A percentile compares a stretch with the other conserved stretches of the same genome.
phyloP scores from a whole-genome alignment of 2,113 vertebrate species.

The Paramormyrops kingsleyae region DNA sequence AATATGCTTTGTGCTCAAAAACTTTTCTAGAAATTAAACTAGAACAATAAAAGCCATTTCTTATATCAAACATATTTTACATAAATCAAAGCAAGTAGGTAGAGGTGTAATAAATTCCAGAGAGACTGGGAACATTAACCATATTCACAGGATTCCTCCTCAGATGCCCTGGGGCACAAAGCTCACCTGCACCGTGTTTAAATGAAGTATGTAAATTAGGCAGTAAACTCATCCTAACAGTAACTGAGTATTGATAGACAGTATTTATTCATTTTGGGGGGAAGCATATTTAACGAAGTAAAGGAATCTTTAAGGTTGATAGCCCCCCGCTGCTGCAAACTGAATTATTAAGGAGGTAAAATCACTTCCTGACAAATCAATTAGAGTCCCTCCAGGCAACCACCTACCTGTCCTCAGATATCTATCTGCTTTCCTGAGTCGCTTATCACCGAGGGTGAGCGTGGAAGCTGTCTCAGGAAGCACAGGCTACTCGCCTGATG shows the following conservation, averaged over 20 bases:
- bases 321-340: not conserved
- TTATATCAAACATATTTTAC: not conserved
- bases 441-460: not conserved
- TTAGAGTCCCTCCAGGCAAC: not conserved
- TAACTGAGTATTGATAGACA: not conserved
- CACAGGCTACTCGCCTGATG: not conserved
- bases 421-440: not conserved
- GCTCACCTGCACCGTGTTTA: not conserved
- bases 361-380: not conserved
- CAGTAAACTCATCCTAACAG: not conserved
- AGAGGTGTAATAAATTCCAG: not conserved
- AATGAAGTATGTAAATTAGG: not conserved
- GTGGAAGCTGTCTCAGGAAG: not conserved
- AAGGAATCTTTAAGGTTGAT: not conserved
- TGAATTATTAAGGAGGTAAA: not conserved
- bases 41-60: not conserved
- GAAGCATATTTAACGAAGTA: not conserved
- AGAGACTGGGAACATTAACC: not conserved
- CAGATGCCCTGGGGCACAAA: not conserved
- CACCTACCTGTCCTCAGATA: not conserved
- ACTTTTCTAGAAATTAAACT: not conserved
- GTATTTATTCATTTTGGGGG: not conserved
- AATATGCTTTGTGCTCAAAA: not conserved
- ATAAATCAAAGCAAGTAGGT: not conserved
- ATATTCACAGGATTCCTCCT: not conserved